These are phyloP conservation scores for Macropis europaea DNA, from an alignment of 2,888 invertebrate species.

Conservation along the genomic window DNA sequence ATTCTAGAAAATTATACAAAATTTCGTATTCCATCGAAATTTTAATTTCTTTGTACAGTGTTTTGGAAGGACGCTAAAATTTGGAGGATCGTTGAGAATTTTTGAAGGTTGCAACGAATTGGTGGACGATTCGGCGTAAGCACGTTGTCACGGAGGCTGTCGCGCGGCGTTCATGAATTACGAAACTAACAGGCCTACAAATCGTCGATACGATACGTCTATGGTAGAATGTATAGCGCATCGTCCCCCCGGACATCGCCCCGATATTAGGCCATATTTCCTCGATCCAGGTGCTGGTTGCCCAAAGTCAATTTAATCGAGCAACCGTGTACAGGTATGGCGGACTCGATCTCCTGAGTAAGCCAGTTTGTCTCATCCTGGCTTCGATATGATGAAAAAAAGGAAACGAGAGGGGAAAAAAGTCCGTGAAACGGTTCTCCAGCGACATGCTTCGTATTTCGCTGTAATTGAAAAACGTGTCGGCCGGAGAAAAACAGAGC, in stretches of 20 bases:
- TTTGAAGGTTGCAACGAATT: background rate
- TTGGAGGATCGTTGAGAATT: no score
- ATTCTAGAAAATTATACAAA: no score
- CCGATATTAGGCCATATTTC: slow-evolving; percentile 65
- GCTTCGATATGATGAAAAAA: slow-evolving; percentile 17
- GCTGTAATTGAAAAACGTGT: slow-evolving; percentile 21
- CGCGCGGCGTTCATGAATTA: slow-evolving; percentile 44
- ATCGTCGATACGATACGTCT: slow-evolving; percentile 48
- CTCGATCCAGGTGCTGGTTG: slow-evolving; percentile 60
- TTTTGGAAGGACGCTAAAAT: no score
- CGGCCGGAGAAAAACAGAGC: no score
- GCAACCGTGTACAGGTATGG: slow-evolving; percentile 43
- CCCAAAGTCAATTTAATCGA: slow-evolving; percentile 65
- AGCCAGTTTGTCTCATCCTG: slow-evolving; percentile 36
- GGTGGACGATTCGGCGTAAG: background rate
- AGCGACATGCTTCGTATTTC: background rate
- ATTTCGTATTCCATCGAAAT: no score
- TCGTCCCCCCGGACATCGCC: slow-evolving; percentile 38
- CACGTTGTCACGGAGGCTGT: background rate
- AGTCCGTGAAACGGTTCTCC: slow-evolving; percentile 4
- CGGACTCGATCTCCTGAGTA: slow-evolving; percentile 51
- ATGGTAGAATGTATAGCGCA: slow-evolving; percentile 41
- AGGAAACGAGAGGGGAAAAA: background rate
- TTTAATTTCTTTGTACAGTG: no score
- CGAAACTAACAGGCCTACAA: slow-evolving; percentile 37